phyloP scores from a whole-genome alignment of 1,140 invertebrate genomes.

The Caenorhabditis remanei region DNA sequence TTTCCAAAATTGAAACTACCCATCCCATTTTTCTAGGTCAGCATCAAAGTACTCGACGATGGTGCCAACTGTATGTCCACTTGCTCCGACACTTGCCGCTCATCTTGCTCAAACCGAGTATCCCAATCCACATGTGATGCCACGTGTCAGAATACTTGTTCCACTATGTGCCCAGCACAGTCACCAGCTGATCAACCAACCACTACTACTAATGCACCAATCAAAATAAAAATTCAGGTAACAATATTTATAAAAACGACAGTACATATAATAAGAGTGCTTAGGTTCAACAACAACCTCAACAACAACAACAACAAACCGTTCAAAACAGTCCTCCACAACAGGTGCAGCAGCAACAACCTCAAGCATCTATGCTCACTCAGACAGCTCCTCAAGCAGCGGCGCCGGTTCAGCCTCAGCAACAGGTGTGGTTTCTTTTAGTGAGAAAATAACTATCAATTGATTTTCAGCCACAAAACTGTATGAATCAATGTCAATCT shows the following conservation, averaged over 20 bases:
- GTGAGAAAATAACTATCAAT: too few relatives aligned
- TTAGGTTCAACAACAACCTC: constrained; percentile 43
- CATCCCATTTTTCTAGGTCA: neutral
- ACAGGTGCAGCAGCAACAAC: constrained; percentile 15
- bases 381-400: neutral
- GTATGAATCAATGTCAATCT: neutral
- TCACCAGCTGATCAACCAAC: neutral
- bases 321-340: constrained; percentile 28
- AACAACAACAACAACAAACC: neutral
- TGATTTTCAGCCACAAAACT: neutral
- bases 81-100: constrained; percentile 26
- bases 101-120: constrained; percentile 11
- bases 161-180: neutral
- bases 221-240: constrained; percentile 38
- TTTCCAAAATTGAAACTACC: too few relatives aligned
- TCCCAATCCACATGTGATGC: constrained; percentile 30
- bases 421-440: constrained; percentile 2
- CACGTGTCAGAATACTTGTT: constrained; percentile 36
- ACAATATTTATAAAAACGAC: neutral
- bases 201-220: constrained; percentile 5
- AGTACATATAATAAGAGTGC: neutral
- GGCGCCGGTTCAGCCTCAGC: neutral
- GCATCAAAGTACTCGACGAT: constrained; percentile 24
- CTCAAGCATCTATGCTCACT: neutral
- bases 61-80: constrained; percentile 41